Conservation (phyloP, 2,797 vertebrate genomes). For the Carcharodon carcharias region DNA sequence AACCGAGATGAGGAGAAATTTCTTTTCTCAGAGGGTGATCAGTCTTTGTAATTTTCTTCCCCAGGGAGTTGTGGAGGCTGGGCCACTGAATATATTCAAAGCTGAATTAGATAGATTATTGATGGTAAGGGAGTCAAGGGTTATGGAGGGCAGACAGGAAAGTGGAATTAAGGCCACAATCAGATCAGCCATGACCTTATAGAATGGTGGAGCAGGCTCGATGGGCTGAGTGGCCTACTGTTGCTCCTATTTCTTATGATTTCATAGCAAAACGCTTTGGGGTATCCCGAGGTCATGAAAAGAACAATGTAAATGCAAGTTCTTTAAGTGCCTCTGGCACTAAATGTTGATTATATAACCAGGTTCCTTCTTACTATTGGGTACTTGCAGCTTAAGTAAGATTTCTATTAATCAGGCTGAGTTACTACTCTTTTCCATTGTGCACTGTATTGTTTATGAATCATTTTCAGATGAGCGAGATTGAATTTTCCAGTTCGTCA, state of each 20-base stretch:
- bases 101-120: background rate
- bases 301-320: no score
- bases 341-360: background rate
- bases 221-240: no score
- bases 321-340: background rate
- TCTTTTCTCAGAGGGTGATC: background rate
- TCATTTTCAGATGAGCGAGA: background rate
- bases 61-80: background rate
- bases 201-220: background rate
- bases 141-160: no score
- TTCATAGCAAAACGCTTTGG: no score
- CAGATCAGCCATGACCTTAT: no score
- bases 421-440: background rate
- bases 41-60: background rate
- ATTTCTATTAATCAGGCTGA: background rate
- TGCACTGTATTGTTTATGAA: background rate
- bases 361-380: background rate
- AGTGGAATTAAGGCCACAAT: no score
- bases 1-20: background rate
- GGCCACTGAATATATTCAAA: background rate
- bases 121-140: background rate
- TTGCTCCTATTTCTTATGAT: no score
- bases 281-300: no score
- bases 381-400: background rate
- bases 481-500: background rate